Evolutionary conservation across 2,113 vertebrate genomes (phyloP).

Genomic region (Pseudopipra pipra): DNA sequence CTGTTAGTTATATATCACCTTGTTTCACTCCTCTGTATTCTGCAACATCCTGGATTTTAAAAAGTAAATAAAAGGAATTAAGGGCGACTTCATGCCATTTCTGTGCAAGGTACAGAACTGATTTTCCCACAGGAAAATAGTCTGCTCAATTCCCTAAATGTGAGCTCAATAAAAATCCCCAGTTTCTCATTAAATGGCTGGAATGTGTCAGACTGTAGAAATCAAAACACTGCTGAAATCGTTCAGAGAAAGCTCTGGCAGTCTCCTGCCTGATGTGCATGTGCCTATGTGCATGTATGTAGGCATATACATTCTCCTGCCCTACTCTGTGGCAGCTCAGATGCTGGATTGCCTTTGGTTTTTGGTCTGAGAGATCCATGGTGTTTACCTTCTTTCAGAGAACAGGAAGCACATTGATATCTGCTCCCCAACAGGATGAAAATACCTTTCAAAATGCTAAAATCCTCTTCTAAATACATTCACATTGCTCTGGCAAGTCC

Average conservation of each 20-base stretch:
- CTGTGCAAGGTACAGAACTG: background rate
- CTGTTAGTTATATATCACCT: background rate
- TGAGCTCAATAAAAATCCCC: background rate
- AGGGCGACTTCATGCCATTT: background rate
- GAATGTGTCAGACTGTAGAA: conserved; percentile 46
- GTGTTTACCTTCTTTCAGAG: background rate
- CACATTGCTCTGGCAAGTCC: background rate
- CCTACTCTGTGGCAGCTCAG: background rate
- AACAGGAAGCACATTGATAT: background rate
- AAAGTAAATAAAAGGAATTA: conserved; percentile 21
- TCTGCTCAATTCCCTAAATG: conserved; percentile 3
- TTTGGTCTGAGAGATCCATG: background rate
- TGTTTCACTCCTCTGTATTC: background rate
- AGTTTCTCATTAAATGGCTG: conserved; percentile 49
- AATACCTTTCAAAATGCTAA: background rate
- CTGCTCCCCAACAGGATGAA: background rate
- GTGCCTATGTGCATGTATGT: background rate
- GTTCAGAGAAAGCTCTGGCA: background rate
- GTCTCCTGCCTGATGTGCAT: background rate
- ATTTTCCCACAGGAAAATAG: conserved; percentile 19
- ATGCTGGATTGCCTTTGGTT: background rate
- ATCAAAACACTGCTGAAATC: conserved; percentile 31
- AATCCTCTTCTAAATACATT: background rate
- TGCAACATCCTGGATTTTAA: background rate
- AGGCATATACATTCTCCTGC: background rate